phyloP scores from a whole-genome alignment of 30 jellyfish, hydroid and myxozoan genomes.

The Haliclystus octoradiatus region DNA sequence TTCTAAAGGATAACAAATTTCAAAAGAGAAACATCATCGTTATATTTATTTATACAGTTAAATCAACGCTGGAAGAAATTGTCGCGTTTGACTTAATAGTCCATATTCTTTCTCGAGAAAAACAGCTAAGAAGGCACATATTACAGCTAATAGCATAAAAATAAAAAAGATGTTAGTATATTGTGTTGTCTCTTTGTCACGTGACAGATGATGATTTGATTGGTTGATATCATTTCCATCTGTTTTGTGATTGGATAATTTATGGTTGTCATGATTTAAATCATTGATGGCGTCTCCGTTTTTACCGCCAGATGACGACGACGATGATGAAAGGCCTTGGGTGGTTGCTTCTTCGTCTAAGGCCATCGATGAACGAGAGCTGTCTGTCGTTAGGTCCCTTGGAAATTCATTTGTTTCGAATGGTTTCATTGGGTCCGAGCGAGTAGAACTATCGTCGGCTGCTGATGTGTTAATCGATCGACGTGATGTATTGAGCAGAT shows the following conservation, averaged over 20 bases:
- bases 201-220: neutral
- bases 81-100: neutral
- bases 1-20: no score
- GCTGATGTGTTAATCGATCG: neutral
- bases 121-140: neutral
- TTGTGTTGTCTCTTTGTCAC: neutral
- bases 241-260: no score
- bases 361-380: slow-evolving; percentile 53
- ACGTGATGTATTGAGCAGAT: neutral
- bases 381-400: slow-evolving; percentile 57
- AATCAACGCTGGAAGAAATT: neutral
- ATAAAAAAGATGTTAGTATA: neutral
- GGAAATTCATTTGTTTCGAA: slow-evolving; percentile 76
- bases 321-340: slow-evolving; percentile 9
- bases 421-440: slow-evolving; percentile 20
- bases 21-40: neutral
- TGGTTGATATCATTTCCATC: neutral
- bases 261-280: neutral
- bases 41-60: no score
- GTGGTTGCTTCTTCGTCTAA: slow-evolving; percentile 48
- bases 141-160: neutral
- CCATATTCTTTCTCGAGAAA: neutral
- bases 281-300: slow-evolving; percentile 3
- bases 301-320: neutral
- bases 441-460: slow-evolving; percentile 29